Percentiles rank a stretch among this genome's conserved stretches.
phyloP scores from a whole-genome alignment of 2,888 invertebrate genomes.

The Drepana falcataria region DNA sequence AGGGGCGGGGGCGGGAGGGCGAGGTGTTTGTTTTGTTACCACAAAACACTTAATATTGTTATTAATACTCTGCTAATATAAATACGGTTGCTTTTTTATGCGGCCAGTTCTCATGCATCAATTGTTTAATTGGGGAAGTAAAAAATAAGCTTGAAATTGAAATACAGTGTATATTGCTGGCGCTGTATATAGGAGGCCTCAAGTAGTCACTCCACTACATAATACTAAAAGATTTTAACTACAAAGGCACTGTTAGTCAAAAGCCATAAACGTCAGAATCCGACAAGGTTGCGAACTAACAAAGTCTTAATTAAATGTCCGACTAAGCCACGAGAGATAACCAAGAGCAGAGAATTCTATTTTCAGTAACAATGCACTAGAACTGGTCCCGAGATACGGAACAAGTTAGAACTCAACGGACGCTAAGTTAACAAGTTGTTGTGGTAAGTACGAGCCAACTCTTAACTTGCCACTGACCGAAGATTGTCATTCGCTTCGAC shows the following conservation, averaged over 20 bases:
- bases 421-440: constrained; percentile 44
- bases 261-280: constrained; percentile 1
- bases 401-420: constrained; percentile 36
- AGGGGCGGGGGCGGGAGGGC: too few relatives aligned
- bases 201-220: neutral
- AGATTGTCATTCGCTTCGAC: neutral
- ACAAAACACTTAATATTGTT: too few relatives aligned
- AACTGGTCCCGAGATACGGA: constrained; percentile 20
- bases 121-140: too few relatives aligned
- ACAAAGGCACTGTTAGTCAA: neutral
- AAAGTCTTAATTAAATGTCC: constrained; percentile 43
- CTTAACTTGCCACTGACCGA: constrained; percentile 1
- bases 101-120: too few relatives aligned
- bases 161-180: too few relatives aligned
- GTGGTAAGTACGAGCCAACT: constrained; percentile 14
- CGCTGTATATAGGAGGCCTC: too few relatives aligned
- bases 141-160: too few relatives aligned
- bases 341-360: constrained; percentile 39
- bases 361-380: constrained; percentile 33
- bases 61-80: too few relatives aligned
- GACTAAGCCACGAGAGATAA: constrained; percentile 33
- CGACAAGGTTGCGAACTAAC: constrained; percentile 9
- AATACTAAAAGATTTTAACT: neutral
- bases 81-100: too few relatives aligned
- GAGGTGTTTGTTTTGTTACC: too few relatives aligned